Percentiles rank a stretch among this genome's conserved stretches.
Conservation (phyloP, 2,113 vertebrate species). For the Cynoglossus semilaevis region DNA sequence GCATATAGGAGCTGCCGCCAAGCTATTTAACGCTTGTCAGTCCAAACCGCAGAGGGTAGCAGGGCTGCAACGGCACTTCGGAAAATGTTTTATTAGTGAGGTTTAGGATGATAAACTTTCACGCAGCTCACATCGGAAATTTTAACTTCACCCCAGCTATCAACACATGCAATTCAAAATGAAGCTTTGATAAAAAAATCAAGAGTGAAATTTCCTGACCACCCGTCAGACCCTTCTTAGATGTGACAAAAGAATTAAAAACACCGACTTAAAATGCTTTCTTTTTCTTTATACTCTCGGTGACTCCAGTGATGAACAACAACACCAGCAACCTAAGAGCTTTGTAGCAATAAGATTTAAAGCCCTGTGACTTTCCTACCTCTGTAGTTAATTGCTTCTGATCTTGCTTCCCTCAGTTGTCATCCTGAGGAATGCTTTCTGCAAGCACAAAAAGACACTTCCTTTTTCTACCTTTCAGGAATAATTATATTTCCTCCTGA, state of each 20-base stretch:
- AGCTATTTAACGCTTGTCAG: constrained; percentile 79
- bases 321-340: constrained; percentile 38
- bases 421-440: constrained; percentile 56
- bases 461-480: constrained; percentile 64
- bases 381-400: constrained; percentile 59
- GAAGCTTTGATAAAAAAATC: constrained; percentile 1
- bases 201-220: neutral
- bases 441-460: constrained; percentile 60
- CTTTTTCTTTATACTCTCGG: constrained; percentile 22
- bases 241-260: neutral
- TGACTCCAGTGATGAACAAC: constrained; percentile 56
- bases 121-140: no score
- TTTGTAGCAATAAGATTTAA: constrained; percentile 50
- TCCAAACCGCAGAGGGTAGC: constrained; percentile 51
- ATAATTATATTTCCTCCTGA: constrained; percentile 54
- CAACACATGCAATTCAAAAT: neutral
- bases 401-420: constrained; percentile 62
- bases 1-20: constrained; percentile 66
- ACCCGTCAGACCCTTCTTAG: no score
- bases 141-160: no score
- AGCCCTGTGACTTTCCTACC: constrained; percentile 44
- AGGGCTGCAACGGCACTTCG: constrained; percentile 23
- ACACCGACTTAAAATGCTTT: neutral
- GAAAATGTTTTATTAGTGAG: constrained; percentile 41
- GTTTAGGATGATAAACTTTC: constrained; percentile 25